Evolutionary conservation across 2,797 vertebrate species (phyloP), one percentile per base, ranked within the genome.

Genomic region (Dermochelys coriacea): DNA sequence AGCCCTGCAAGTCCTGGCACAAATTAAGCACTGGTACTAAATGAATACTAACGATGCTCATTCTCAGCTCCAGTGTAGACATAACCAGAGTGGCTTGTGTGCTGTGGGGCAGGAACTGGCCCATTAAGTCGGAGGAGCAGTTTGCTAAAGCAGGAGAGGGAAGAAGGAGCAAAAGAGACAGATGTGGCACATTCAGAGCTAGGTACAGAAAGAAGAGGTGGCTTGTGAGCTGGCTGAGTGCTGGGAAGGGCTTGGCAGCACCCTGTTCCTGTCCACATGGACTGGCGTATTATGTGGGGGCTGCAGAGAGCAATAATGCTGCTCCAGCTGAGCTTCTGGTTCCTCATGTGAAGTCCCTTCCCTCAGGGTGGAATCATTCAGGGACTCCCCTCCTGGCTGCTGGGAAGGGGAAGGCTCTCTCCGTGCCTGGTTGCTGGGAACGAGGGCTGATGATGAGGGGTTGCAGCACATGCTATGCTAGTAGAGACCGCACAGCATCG

Each of bases 391-490:
- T 12, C 27, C 45, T 31, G 12, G 25, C 41, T 47, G 25, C 45
- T 29, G 21, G 68, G 68, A 9, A 74, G 11, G 23, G 37, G 10
- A 25, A 9, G 37, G 5, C 37, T 74, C 68, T 12, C 19, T 6
- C 68, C 5, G 11, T 41, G 68, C 21, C 37, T 25, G 68, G 21
- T 45, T 74, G 6, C 68, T 0, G 8, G 16, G 23, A 61, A 52
- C n/a, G 52, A 2, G 1, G 59, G 31, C 59, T 61, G 59, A 34
- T 14, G 55, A 29, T 14, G 55, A 34, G 15, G 31, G 37, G 19
- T 12, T 87, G 74, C 79, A 0, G 3, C 5, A 12, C 1, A 21
- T 19, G 34, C 8, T 50, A 18, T 27, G 23, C 0, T 1, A 4
- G 41, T 16, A 85, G 10, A 47, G 16, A 41, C 6, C 27, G 4